phyloP scores from a whole-genome alignment of 2,797 vertebrate genomes.

The Ptychadena robeensis region DNA sequence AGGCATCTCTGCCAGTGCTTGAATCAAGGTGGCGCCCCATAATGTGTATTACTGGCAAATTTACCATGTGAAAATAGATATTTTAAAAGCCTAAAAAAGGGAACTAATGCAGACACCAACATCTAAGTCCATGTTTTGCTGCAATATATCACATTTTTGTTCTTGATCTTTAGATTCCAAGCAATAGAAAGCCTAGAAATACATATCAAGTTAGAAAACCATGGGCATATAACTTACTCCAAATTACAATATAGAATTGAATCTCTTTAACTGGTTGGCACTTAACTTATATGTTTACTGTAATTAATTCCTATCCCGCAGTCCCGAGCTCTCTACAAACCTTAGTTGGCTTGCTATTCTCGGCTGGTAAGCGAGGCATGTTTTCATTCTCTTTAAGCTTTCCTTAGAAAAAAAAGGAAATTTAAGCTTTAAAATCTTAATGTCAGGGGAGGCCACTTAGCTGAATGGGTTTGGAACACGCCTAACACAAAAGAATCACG shows the following conservation, averaged over 20 bases:
- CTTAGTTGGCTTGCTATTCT: conserved; percentile 15
- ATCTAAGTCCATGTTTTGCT: too few species aligned
- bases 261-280: conserved; percentile 20
- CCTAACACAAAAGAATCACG: conserved; percentile 41
- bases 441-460: conserved; percentile 42
- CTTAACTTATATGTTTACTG: conserved; percentile 47
- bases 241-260: neutral
- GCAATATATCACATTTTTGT: too few species aligned
- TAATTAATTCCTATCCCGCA: conserved; percentile 45
- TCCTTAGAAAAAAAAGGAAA: conserved; percentile 9
- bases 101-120: too few species aligned
- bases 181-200: too few species aligned
- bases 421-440: conserved; percentile 56
- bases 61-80: too few species aligned
- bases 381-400: conserved; percentile 36
- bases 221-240: conserved; percentile 4
- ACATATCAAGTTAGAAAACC: neutral
- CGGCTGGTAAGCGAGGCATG: conserved; percentile 33
- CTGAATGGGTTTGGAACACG: conserved; percentile 30
- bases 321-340: conserved; percentile 11
- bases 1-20: too few species aligned
- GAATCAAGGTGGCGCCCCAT: too few species aligned
- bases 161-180: too few species aligned
- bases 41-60: too few species aligned
- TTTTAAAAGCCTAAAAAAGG: too few species aligned